phyloP scores from a whole-genome alignment of 2,888 invertebrate genomes.

The Drepanosiphum platanoidis region DNA sequence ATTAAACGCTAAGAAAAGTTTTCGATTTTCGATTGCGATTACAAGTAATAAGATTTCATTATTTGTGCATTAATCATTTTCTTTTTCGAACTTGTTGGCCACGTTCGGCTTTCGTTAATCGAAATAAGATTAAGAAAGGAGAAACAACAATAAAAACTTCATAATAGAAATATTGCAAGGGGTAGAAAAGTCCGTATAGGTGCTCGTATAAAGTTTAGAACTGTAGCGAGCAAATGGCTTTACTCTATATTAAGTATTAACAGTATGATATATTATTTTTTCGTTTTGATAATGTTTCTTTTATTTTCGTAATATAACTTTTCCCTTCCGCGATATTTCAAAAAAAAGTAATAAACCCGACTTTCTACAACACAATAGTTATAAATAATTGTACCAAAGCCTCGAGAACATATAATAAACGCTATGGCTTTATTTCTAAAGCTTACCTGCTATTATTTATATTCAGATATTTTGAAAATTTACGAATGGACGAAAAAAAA shows the following conservation, averaged over 20 bases:
- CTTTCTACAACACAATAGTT: background rate
- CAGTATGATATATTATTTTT: background rate
- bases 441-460: too few relatives aligned
- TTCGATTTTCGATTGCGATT: background rate
- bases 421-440: too few relatives aligned
- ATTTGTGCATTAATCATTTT: background rate
- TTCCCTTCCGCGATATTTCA: background rate
- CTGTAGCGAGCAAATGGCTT: background rate
- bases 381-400: background rate
- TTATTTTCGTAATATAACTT: background rate
- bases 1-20: background rate
- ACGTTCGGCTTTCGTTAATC: background rate
- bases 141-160: background rate
- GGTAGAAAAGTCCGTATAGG: conserved; percentile 2
- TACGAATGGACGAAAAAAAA: too few relatives aligned
- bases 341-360: background rate
- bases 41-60: background rate
- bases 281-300: conserved; percentile 3
- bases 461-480: too few relatives aligned
- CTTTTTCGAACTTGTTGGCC: background rate
- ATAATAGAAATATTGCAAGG: background rate
- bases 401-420: background rate
- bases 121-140: background rate
- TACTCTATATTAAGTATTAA: background rate
- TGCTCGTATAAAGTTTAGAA: background rate